A percentile compares a stretch with the other conserved stretches of the same genome.
These are phyloP conservation scores for Eueremaeus valkanovi DNA, from an alignment of 2,888 invertebrate genomes.

Conservation along the genomic window DNA sequence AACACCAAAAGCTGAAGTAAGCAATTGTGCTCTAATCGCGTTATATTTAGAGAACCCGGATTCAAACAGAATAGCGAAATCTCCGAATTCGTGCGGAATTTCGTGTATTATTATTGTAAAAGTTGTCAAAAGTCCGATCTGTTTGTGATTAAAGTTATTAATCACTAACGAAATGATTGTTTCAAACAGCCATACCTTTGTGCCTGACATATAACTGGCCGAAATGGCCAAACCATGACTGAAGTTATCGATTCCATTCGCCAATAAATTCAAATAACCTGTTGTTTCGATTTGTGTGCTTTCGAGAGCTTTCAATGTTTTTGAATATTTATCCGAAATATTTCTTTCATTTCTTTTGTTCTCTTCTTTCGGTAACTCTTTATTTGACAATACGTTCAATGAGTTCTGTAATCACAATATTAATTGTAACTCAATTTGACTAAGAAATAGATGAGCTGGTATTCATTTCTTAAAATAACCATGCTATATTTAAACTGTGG, in stretches of 20 bases:
- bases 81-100: conserved; percentile 98
- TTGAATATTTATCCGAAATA: no score
- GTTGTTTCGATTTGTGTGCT: conserved; percentile 50
- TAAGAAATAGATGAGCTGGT: no score
- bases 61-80: conserved; percentile 90
- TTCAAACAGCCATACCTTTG: conserved; percentile 54
- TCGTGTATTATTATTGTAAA: conserved; percentile 92
- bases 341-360: no score
- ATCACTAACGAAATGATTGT: neutral
- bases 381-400: no score
- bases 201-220: conserved; percentile 91
- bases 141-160: neutral
- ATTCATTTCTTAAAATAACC: no score
- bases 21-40: conserved; percentile 87
- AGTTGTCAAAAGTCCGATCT: conserved; percentile 86
- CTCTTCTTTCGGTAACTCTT: no score
- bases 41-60: conserved; percentile 86
- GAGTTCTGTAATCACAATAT: no score
- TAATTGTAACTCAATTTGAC: no score
- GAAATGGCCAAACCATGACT: conserved; percentile 96
- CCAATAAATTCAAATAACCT: conserved; percentile 90
- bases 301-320: no score
- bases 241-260: conserved; percentile 96
- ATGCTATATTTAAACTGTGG: no score
- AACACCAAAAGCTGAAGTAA: conserved; percentile 84